phyloP scores from a whole-genome alignment of 1,140 invertebrate species.

The Pseudomyrmex sp. region DNA sequence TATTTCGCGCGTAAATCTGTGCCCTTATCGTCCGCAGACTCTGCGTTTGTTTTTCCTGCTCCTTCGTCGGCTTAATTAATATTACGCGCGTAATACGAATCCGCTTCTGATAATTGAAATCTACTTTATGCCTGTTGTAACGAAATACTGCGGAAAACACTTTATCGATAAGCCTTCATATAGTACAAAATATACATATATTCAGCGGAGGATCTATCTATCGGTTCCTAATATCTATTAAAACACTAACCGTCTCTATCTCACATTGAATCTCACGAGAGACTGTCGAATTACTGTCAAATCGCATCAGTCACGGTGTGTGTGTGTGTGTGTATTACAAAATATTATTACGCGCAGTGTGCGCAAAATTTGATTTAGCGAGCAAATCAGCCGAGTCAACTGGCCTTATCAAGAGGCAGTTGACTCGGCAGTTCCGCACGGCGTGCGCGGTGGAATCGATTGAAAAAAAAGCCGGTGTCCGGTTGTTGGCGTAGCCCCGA shows the following conservation, averaged over 20 bases:
- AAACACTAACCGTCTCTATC: background rate
- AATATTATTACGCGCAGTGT: background rate
- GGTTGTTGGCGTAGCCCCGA: slow-evolving; percentile 22
- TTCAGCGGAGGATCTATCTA: background rate
- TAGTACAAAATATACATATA: background rate
- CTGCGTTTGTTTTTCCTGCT: background rate
- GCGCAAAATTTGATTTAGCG: background rate
- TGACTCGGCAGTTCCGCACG: background rate
- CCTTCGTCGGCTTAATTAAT: slow-evolving; percentile 12
- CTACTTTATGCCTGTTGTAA: background rate
- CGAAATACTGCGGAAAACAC: background rate
- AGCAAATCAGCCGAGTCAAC: background rate
- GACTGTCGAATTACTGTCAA: background rate
- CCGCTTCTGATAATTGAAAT: background rate
- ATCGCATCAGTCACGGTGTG: background rate
- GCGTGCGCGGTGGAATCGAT: background rate
- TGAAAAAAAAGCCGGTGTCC: background rate
- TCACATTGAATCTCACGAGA: too few species aligned
- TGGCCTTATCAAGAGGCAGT: too few species aligned
- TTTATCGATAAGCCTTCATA: background rate
- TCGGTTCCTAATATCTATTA: background rate
- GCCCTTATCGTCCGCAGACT: slow-evolving; percentile 1
- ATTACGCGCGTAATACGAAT: background rate
- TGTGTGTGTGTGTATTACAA: background rate
- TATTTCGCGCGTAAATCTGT: background rate